phyloP scores from a whole-genome alignment of 2,888 invertebrate species.

The Mythimna impura region DNA sequence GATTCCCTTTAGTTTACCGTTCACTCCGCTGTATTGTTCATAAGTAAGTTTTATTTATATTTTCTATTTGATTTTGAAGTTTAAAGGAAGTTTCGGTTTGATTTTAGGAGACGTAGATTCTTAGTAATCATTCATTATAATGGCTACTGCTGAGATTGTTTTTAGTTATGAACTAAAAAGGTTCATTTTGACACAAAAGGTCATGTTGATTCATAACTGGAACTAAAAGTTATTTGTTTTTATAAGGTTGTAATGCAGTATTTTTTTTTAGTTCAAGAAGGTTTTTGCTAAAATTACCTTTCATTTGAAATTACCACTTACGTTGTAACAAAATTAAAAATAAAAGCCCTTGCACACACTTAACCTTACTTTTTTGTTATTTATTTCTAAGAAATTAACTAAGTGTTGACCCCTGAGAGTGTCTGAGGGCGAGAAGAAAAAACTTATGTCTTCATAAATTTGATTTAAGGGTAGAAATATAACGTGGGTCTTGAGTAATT shows the following conservation, averaged over 20 bases:
- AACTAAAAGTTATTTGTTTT: too few relatives aligned
- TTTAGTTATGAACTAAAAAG: too few relatives aligned
- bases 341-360: conserved; percentile 3
- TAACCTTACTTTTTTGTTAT: conserved; percentile 47
- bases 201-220: too few relatives aligned
- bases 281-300: not conserved
- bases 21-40: conserved; percentile 41
- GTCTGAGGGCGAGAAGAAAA: conserved; percentile 59
- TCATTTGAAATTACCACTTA: not conserved
- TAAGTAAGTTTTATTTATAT: conserved; percentile 42
- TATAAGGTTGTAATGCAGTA: too few relatives aligned
- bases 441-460: conserved; percentile 67
- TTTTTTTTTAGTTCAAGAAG: not conserved
- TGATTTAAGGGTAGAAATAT: conserved; percentile 67
- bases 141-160: too few relatives aligned
- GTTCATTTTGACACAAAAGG: too few relatives aligned
- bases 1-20: conserved; percentile 54
- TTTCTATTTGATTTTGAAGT: conserved; percentile 18
- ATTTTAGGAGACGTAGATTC: not conserved
- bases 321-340: not conserved
- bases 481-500: conserved; percentile 58
- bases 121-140: too few relatives aligned
- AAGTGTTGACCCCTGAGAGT: conserved; percentile 60
- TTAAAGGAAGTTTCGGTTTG: not conserved
- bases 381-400: conserved; percentile 66